Conservation (phyloP, 2,113 vertebrate species). For the Cochlearius cochlearius region DNA sequence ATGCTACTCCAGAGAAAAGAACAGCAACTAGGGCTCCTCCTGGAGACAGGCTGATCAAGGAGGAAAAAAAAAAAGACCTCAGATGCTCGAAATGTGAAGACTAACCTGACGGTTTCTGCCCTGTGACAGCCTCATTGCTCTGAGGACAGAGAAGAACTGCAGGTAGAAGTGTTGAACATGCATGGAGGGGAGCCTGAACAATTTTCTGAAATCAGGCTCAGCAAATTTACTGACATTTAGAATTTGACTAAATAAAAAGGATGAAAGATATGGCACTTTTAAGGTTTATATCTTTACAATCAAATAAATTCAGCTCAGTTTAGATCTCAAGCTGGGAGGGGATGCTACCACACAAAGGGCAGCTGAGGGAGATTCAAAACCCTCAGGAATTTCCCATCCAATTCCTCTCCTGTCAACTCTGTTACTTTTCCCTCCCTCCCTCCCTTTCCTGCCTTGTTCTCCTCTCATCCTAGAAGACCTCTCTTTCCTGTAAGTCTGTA, state of each 20-base stretch:
- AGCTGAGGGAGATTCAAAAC: not conserved
- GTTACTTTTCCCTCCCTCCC: not conserved
- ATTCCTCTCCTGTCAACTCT: not conserved
- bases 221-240: not conserved
- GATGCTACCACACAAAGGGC: not conserved
- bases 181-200: not conserved
- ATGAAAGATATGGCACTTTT: not conserved
- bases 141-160: not conserved
- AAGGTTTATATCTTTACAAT: not conserved
- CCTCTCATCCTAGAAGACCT: not conserved
- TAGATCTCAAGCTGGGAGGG: not conserved
- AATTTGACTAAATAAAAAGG: not conserved
- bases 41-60: not conserved
- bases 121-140: not conserved
- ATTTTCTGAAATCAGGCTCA: not conserved
- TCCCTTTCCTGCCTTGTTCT: not conserved
- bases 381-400: not conserved
- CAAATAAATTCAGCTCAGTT: not conserved
- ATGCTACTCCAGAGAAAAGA: not conserved
- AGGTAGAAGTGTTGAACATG: not conserved
- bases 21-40: not conserved
- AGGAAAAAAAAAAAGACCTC: not conserved
- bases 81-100: not conserved
- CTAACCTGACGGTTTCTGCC: not conserved
- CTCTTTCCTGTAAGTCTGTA: not conserved